Evolutionary conservation across 2,888 invertebrate genomes (phyloP), one percentile per base, ranked within the genome.

Genomic region (Tachina lurida): DNA sequence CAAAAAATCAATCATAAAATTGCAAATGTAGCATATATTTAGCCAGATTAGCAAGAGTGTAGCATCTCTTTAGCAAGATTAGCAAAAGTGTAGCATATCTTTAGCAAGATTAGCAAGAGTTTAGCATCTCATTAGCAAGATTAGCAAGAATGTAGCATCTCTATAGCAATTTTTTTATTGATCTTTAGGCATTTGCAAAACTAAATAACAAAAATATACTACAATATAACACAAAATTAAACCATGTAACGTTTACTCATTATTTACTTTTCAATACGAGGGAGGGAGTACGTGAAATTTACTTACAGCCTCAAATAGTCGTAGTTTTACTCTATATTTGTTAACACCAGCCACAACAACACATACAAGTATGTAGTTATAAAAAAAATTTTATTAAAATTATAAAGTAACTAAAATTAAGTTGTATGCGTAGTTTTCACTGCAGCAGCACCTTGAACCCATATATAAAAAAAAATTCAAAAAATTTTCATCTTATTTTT

Each of bases 401-500:
- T 47, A 45, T 39, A 62, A 31, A 8, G 68, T 39, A 52, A 58
- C 22, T 19, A 31, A 17, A 39, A 45, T 39, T 58, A 45, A 31
- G 60, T 67, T 71, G 22, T 74, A 60, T 60, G 70, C 68, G 68
- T n/a, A 63, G 81, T 74, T 70, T 68, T 49, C 13, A 82, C 81
- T 74, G 81, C 84, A 77, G 62, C 68, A 81, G 84, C 68, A 81
- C 84, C 84, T 85, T 85, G 10, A 65, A 82, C 85, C 85, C 77
- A 77, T n/a, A 63, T 19, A 71, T 49, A 67, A 71, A 31, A 31
- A 31, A 19, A 84, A 74, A 56, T 58, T 43, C 62, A 56, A 41
- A 71, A 43, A 58, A 62, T 58, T 22, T 43, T 2, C 17, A 15
- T 17, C 60, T 60, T 60, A 22, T 19, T 45, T 71, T 73, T 47